These are phyloP conservation scores for Ormyrus thymus DNA, from an alignment of 2,888 invertebrate genomes.

Conservation along the genomic window DNA sequence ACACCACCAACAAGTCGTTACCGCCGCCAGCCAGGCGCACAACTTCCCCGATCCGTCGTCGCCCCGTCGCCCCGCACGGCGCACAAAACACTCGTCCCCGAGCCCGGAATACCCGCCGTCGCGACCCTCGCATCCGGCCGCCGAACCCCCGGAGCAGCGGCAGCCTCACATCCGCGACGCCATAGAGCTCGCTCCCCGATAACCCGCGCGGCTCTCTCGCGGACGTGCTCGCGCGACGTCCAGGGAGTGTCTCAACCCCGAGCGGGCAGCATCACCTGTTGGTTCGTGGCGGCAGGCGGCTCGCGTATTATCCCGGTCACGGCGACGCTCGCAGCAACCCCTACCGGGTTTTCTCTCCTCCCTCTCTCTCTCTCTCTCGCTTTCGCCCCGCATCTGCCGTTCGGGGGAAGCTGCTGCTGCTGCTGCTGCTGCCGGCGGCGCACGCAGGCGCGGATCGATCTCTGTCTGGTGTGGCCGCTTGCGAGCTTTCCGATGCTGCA, in stretches of 20 bases:
- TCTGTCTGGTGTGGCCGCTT: not conserved
- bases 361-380: conserved; percentile 35
- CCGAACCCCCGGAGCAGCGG: too few species aligned
- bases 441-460: conserved; percentile 50
- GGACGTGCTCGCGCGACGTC: conserved; percentile 29
- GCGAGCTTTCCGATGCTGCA: not conserved
- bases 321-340: conserved; percentile 53
- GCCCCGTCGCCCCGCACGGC: too few species aligned
- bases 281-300: conserved; percentile 60
- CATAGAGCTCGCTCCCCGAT: not conserved
- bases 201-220: not conserved
- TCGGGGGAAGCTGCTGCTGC: too few species aligned
- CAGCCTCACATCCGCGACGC: too few species aligned
- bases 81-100: not conserved
- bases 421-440: not conserved
- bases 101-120: not conserved
- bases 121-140: not conserved
- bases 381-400: not conserved
- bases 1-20: too few species aligned
- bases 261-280: conserved; percentile 70
- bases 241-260: conserved; percentile 68
- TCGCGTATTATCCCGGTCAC: conserved; percentile 64
- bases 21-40: too few species aligned
- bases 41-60: too few species aligned
- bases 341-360: conserved; percentile 30